Conservation (phyloP, 2,888 invertebrate species). For the Fragum whitleyi region DNA sequence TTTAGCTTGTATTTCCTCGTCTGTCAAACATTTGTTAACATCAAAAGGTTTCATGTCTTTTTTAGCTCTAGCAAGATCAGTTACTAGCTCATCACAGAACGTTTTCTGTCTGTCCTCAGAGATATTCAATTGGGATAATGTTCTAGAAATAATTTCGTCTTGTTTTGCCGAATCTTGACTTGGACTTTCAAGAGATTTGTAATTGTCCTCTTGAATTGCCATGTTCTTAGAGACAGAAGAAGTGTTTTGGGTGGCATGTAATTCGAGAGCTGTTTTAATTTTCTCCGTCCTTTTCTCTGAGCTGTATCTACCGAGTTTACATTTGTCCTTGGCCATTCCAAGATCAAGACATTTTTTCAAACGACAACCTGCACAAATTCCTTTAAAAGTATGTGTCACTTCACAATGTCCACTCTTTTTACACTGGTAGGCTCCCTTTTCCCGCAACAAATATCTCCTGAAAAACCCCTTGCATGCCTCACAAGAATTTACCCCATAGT, state of each 20-base stretch:
- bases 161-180: conserved; percentile 6
- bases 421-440: conserved; percentile 62
- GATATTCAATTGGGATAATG: conserved; percentile 5
- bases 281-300: conserved; percentile 59
- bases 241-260: conserved; percentile 16
- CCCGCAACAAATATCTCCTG: conserved; percentile 48
- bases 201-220: neutral
- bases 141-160: conserved; percentile 13
- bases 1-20: conserved; percentile 34
- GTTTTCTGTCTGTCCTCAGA: neutral
- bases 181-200: neutral
- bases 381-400: conserved; percentile 52
- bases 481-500: conserved; percentile 62
- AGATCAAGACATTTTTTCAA: conserved; percentile 56
- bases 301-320: conserved; percentile 57
- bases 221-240: neutral
- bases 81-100: conserved; percentile 27
- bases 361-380: conserved; percentile 63
- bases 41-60: conserved; percentile 55
- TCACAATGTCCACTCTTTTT: conserved; percentile 53
- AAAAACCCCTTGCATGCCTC: conserved; percentile 66
- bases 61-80: conserved; percentile 45
- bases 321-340: conserved; percentile 64
- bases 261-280: conserved; percentile 48
- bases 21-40: conserved; percentile 20